Evolutionary conservation across 2,888 invertebrate genomes (phyloP).

Genomic region (Cataglyphis livida): DNA sequence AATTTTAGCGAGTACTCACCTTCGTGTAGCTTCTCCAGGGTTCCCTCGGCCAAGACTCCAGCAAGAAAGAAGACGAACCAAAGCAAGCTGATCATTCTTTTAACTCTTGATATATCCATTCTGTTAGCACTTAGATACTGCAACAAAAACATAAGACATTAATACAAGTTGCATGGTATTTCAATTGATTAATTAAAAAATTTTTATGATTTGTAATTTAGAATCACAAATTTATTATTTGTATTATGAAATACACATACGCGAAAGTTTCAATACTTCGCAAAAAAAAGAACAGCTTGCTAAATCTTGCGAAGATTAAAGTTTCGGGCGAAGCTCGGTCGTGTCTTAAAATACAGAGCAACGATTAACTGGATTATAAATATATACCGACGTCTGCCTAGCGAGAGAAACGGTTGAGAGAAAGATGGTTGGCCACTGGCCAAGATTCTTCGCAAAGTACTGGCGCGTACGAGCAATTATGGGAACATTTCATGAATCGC

Average conservation of each 20-base stretch:
- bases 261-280: background rate
- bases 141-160: constrained; percentile 66
- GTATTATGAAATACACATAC: too few relatives aligned
- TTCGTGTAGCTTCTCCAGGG: constrained; percentile 84
- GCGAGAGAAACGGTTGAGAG: constrained; percentile 14
- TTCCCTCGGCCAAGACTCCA: constrained; percentile 79
- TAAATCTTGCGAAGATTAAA: background rate
- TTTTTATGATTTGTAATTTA: background rate
- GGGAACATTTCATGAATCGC: constrained; percentile 68
- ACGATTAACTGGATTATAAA: constrained; percentile 54
- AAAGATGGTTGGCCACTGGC: constrained; percentile 58
- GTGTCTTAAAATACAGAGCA: constrained; percentile 52
- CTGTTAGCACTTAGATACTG: constrained; percentile 78
- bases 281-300: background rate
- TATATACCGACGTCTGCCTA: constrained; percentile 41
- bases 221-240: background rate
- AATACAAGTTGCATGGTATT: background rate
- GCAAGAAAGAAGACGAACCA: constrained; percentile 76
- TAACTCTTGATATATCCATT: constrained; percentile 80
- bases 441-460: constrained; percentile 59
- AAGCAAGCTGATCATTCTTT: constrained; percentile 76
- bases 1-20: constrained; percentile 75
- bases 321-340: background rate
- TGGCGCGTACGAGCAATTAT: constrained; percentile 59
- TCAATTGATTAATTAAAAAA: background rate